Evolutionary conservation across 2,113 vertebrate species (phyloP), one percentile per base, ranked within the genome.

Genomic region (human (Homo sapiens)): DNA sequence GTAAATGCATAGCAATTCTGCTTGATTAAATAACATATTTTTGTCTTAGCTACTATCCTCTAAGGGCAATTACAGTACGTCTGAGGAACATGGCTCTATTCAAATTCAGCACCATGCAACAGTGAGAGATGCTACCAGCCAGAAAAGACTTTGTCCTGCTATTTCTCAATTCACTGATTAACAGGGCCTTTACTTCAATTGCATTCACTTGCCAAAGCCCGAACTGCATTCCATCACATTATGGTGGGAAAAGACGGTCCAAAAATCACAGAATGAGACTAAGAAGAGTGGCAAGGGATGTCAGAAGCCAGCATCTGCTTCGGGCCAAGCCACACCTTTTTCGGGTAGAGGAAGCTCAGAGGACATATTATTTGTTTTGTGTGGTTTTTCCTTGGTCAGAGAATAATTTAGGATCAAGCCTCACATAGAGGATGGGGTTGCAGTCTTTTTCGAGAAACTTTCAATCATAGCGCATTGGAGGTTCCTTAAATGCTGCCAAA

Each of bases 351-450:
- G 76, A 45, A 94, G 93, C 82, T 96, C 3, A 87, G 89, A 93
- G 75, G 78, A 45, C 20, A 76, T 43, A 95, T 91, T 96, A 94
- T 98, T 98, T 98, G 98, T 98, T 98, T 96, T 98, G 98, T 98
- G 98, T 98, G 98, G 98, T 97, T 98, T 98, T 90, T 95, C 98
- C 96, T 92, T 50, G 91, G 93, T 95, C 72, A 96, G 76, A 90
- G 92, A 95, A 90, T 94, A 61, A 97, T 88, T 92, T 82, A 87
- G 76, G 89, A 97, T 92, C 38, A 80, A 97, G 84, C 89, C 40
- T 94, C 83, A 95, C 73, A 94, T 20, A 82, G 70, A 80, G 75
- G 96, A 76, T 89, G 98, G 97, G 97, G 93, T 97, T 98, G 98
- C 97, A 97, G 97, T 85, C 89, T 98, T 98, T 98, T 96, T 48